phyloP scores from a whole-genome alignment of 2,888 invertebrate species.

The Metopia argyrocephala region DNA sequence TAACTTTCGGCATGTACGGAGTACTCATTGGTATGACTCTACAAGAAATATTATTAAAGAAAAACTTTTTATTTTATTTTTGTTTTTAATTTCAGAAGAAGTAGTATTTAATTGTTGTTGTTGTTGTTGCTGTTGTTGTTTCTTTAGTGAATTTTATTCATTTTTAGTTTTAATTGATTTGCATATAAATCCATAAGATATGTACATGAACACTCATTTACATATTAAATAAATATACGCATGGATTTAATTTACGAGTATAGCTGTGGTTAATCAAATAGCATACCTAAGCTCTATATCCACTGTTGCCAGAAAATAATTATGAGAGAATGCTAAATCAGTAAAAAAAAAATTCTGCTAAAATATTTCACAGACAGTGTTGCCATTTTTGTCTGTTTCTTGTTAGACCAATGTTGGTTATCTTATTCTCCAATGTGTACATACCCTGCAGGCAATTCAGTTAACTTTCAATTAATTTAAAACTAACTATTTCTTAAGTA shows the following conservation, averaged over 20 bases:
- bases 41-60: constrained; percentile 46
- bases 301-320: too few species aligned
- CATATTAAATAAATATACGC: constrained; percentile 12
- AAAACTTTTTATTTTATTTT: constrained; percentile 14
- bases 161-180: constrained; percentile 64
- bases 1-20: background rate
- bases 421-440: background rate
- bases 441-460: too few species aligned
- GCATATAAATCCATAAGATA: constrained; percentile 50
- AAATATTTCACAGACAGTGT: too few species aligned
- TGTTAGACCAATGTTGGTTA: too few species aligned
- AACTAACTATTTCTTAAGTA: too few species aligned
- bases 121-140: background rate
- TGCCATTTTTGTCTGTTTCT: too few species aligned
- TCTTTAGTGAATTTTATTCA: constrained; percentile 22
- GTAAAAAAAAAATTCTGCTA: too few species aligned
- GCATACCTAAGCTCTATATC: background rate
- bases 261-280: constrained; percentile 1
- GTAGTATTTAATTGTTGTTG: background rate
- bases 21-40: background rate
- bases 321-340: too few species aligned
- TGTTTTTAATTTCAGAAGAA: background rate
- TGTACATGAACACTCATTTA: background rate
- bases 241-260: background rate
- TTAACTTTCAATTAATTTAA: too few species aligned